Base-by-base conservation (phyloP, 92 coral and sea anemone species). In the Muricea muricata region DNA sequence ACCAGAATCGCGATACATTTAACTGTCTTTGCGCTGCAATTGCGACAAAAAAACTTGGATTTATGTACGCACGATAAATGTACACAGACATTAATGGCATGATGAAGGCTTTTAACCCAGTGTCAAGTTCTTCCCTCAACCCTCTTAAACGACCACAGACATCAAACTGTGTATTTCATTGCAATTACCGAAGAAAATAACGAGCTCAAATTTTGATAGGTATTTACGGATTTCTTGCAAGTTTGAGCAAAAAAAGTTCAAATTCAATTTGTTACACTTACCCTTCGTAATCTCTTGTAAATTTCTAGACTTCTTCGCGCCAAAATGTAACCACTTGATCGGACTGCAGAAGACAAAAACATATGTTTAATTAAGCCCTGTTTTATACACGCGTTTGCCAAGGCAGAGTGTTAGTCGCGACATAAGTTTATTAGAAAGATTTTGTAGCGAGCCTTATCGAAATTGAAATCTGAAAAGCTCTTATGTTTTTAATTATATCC, bases 401-500 rank as follows among this genome's bases (percentile, higher is more conserved):
- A 30, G 34, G 26, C 20, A 18, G 17, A 4, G 32, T 24, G 32
- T 20, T 24, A 60, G 70, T n/a, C 70, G 70, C 15, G 70, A 63
- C 70, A 21, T 0, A 6, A 18, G 21, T 63, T 24, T 28, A 63
- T 63, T 63, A 63, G 70, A 63, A 25, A 63, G 4, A 23, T 26
- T 28, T 39, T 0, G 14, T 26, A 1, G 70, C 20, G n/a, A 0
- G 39, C 6, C 70, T 63, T 63, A 63, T 63, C 70, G 37, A 63
- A 63, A 26, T 26, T 63, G 18, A 63, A 30, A 63, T 63, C 70
- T 6, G 23, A 63, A 28, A 63, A 63, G 70, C n/a, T 26, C 70
- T 26, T 63, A 29, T 1, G 30, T 63, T 37, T 63, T 63, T 63
- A 63, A 63, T 63, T 63, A 63, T 26, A 63, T 63, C 70, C 37